Base-by-base conservation (phyloP, 2,797 vertebrate genomes). In the Catamblyrhynchus diadema region DNA sequence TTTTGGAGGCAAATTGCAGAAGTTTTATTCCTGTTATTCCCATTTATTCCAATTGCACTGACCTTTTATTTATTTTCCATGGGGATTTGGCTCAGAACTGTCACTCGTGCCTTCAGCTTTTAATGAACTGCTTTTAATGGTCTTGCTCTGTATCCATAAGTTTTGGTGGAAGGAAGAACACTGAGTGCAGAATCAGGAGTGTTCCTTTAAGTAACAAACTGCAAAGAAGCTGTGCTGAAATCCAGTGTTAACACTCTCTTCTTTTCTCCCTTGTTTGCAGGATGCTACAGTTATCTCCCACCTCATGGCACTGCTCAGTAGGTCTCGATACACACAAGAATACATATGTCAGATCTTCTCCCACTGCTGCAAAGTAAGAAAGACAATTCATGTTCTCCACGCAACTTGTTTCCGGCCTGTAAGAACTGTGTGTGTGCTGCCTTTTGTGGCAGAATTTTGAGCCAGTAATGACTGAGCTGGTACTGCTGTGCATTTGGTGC, bases 261-360 rank as follows among this genome's bases (percentile, higher is more conserved):
- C 48, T 88, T 92, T 93, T 81, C 71, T 90, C 48, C 15, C 56
- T 96, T 88, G 11, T 67, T 96, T 97, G 17, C 82, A 99, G 99
- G 99, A 99, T 97, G 97, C 98, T 97, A 99, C 99, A 96, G 99
- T 99, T 97, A 99, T 99, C 90, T 99, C 99, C 25, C 99, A 99
- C 97, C 98, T 99, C 93, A 99, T 99, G 99, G 98, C 98, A 16
- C 98, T 99, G 94, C 98, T 99, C 90, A 98, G 99, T 97, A 98
- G 98, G 97, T 99, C 99, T 74, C 98, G 98, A 94, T 98, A 98
- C 91, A 99, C 99, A 37, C 99, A 99, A 96, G 99, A 99, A 96
- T 99, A 99, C 98, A 99, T 99, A 97, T 99, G 99, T 88, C 99
- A 99, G 98, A 99, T 99, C 98, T 99, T 99, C 98, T 99, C 99